Base-by-base conservation (phyloP, 2,888 invertebrate genomes). In the Lymantria monacha region DNA sequence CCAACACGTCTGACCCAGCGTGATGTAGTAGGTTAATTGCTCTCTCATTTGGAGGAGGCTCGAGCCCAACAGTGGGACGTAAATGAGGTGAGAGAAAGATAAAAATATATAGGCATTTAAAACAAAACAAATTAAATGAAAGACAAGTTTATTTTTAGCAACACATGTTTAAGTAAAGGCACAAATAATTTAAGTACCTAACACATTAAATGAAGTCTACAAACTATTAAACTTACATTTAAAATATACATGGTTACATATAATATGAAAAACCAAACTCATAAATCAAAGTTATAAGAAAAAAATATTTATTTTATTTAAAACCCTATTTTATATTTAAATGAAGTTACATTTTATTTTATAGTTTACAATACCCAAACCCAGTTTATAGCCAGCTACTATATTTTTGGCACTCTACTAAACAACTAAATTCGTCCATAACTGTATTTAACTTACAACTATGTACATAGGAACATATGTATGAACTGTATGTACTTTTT, bases 171-270 rank as follows among this genome's bases (percentile, higher is more conserved):
- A 69, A 61, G 63, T 61, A 81, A 83, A 86, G 87, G 86, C 85
- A 85, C 85, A 81, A 83, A 82, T 77, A 83, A 85, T 79, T 83
- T 82, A 83, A 83, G 85, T 85, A 83, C 76, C 75, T 76, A 69
- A 66, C 61, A 69, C 48, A 57, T 63, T 55, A 53, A 59, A 66
- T 63, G 61, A 63, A 58, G 46, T 50, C 55, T 61, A 67, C 31
- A 53, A 60, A 61, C 50, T 59, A 59, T 46, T 43, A 57, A 60
- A 57, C 59, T 55, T 60, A 68, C 57, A 64, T 63, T 61, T 57
- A 58, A 59, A 64, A 60, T 67, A 60, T 67, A 69, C 68, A 67
- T 43, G 47, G 46, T 56, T 68, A 67, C 57, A 57, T 67, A 55
- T 59, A 53, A 22, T 64, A 61, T 57, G 49, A 68, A 61, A 64